phyloP scores from a whole-genome alignment of 2,113 vertebrate species.

The Ellobius talpinus region DNA sequence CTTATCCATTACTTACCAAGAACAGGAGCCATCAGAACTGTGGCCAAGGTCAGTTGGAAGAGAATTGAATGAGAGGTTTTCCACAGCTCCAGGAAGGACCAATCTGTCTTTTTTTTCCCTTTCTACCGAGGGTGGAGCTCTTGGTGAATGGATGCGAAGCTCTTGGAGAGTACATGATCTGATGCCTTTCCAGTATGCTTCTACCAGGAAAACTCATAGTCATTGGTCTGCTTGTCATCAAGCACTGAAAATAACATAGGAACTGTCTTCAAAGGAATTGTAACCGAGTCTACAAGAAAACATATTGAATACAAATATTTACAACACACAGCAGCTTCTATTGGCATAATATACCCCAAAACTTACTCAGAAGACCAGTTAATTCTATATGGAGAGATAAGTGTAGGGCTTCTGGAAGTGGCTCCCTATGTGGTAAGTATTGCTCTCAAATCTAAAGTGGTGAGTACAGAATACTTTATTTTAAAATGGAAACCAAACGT shows the following conservation, averaged over 20 bases:
- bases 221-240: background rate
- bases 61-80: constrained; percentile 3
- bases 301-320: background rate
- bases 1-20: constrained; percentile 51
- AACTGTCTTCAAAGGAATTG: constrained; percentile 3
- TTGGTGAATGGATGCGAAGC: background rate
- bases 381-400: background rate
- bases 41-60: constrained; percentile 26
- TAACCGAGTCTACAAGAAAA: background rate
- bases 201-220: constrained; percentile 9
- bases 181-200: background rate
- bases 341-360: background rate
- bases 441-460: background rate
- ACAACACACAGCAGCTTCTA: background rate
- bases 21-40: constrained; percentile 28
- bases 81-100: background rate
- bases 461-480: background rate
- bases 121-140: background rate
- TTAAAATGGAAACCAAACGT: background rate
- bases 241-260: background rate
- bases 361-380: background rate
- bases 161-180: background rate
- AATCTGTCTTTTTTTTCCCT: background rate
- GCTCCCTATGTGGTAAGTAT: background rate
- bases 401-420: background rate